Percentiles rank a stretch among this genome's conserved stretches.
These are phyloP conservation scores for Nothobranchius kuhntae DNA, from an alignment of 2,113 vertebrate genomes.

Conservation along the genomic window DNA sequence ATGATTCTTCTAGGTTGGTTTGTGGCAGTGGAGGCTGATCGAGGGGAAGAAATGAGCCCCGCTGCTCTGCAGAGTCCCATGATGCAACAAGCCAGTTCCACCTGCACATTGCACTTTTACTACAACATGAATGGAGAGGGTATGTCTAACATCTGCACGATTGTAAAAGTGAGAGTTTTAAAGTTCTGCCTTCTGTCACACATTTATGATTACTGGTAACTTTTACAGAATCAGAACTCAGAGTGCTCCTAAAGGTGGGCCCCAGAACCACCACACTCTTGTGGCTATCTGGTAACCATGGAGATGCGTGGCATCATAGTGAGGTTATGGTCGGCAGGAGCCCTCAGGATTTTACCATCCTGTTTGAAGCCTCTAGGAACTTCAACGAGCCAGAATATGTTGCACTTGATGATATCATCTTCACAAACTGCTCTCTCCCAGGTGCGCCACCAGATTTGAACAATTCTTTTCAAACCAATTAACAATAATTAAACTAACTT, in stretches of 20 bases:
- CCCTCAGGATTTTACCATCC: slow-evolving; percentile 66
- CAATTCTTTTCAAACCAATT: neutral
- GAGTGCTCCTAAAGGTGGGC: slow-evolving; percentile 59
- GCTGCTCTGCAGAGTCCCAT: slow-evolving; percentile 70
- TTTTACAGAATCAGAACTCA: slow-evolving; percentile 65
- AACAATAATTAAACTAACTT: neutral
- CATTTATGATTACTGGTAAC: neutral
- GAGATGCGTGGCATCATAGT: slow-evolving; percentile 60
- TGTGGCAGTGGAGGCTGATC: slow-evolving; percentile 62
- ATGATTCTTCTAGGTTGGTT: slow-evolving; percentile 70
- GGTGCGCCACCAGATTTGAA: slow-evolving; percentile 47
- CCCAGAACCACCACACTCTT: slow-evolving; percentile 64
- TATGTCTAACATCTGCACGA: slow-evolving; percentile 32
- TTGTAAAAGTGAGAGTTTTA: neutral
- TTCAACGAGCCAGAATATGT: slow-evolving; percentile 67
- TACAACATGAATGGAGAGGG: slow-evolving; percentile 75
- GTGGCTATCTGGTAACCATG: slow-evolving; percentile 67
- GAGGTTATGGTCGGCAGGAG: slow-evolving; percentile 64
- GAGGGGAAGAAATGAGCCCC: slow-evolving; percentile 56
- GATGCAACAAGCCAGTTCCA: slow-evolving; percentile 67
- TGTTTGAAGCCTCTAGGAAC: slow-evolving; percentile 71
- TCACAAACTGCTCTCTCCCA: slow-evolving; percentile 71
- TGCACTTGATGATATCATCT: slow-evolving; percentile 73
- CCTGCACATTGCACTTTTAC: slow-evolving; percentile 74
- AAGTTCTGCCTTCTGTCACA: too few relatives aligned